Base-by-base conservation (phyloP, 2,113 vertebrate genomes). In the Poecile atricapillus region DNA sequence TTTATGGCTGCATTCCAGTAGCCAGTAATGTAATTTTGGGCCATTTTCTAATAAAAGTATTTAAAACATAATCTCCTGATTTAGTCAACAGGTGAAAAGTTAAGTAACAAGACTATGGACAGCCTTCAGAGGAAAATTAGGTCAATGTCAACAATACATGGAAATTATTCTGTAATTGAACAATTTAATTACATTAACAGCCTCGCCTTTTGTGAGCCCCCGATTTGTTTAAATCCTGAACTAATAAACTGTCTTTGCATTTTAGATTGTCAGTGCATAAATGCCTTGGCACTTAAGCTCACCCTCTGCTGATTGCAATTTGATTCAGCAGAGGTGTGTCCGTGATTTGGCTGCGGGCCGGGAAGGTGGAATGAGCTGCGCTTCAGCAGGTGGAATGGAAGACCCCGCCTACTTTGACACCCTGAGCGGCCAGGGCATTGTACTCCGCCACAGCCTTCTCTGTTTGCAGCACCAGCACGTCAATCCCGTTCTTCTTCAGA, bases 341-440 rank as follows among this genome's bases (percentile, higher is more conserved):
- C 0, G 0, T 13, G 56, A 11, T 16, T 44, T 11, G 69, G 87
- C 87, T 2, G 68, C 3, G 8, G 59, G 19, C 65, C 7, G 4
- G 65, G 52, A 8, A 20, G 64, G 79, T 12, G 1, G 37, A 9
- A 9, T 0, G 31, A 56, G 63, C 82, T 0, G 39, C 1, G 3
- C 73, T 69, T 99, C 97, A 99, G 97, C 99, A 99, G 85, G 99
- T 99, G n/a, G 99, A 99, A 87, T 99, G 99, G 97, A 99, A 99
- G 87, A 99, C 97, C 0, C 99, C 99, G 7, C 99, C 99, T 46
- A 99, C 99, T 55, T 93, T 98, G 89, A 95, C 96, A 1, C 99
- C 99, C 80, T 91, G 97, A n/a, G 97, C 93, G 25, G 93, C 99
- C 96, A 99, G 95, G 23, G 96, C 90, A 18, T 99, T 99, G 95